phyloP scores from a whole-genome alignment of 1,140 invertebrate genomes.

The Tetragonula clypearis region DNA sequence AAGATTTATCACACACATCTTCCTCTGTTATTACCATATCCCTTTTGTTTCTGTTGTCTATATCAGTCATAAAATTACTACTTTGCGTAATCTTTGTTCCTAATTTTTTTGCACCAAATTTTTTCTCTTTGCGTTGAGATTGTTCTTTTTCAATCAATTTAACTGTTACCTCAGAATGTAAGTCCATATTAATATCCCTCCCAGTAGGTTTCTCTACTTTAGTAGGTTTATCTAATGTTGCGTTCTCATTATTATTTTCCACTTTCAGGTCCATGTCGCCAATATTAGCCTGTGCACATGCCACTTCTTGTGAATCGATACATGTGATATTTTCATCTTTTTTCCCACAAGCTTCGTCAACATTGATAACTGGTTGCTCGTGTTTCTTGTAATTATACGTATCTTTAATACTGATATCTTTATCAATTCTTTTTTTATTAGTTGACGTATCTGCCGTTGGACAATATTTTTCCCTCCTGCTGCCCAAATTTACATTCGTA shows the following conservation, averaged over 20 bases:
- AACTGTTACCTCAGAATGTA: background rate
- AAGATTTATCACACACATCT: background rate
- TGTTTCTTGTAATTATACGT: background rate
- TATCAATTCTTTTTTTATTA: background rate
- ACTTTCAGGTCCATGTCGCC: background rate
- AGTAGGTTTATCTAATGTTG: background rate
- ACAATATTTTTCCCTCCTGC: background rate
- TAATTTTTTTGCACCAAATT: constrained; percentile 67
- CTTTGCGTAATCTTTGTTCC: constrained; percentile 50
- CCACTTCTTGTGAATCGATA: background rate
- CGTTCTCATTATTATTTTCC: background rate
- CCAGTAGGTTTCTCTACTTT: background rate
- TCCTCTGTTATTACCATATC: constrained; percentile 25
- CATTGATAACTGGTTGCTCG: background rate
- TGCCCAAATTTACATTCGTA: background rate
- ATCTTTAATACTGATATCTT: background rate
- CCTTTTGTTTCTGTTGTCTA: constrained; percentile 46
- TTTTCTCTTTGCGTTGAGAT: background rate
- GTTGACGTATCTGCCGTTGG: background rate
- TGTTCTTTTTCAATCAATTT: background rate
- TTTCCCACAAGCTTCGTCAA: background rate
- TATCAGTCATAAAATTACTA: background rate
- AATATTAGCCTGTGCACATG: background rate
- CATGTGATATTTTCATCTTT: constrained; percentile 23
- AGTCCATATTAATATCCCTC: background rate